Base-by-base conservation (phyloP, 2,113 vertebrate species). In the Percina caprodes region DNA sequence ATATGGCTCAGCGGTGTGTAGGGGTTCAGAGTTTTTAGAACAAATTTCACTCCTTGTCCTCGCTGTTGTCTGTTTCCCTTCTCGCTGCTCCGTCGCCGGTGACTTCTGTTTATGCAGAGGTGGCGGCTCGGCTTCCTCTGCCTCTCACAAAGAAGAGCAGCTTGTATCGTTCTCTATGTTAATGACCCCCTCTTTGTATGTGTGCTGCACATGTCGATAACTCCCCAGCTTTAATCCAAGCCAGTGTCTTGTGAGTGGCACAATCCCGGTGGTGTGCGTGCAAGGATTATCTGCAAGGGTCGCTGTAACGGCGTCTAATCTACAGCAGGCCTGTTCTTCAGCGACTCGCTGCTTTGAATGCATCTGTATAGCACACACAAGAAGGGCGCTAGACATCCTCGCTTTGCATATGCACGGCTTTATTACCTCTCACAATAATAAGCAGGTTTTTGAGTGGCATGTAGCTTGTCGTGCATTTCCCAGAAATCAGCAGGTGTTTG, bases 261-360 rank as follows among this genome's bases (percentile, higher is more conserved):
- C 90, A 79, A 85, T 83, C 67, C 69, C 46, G 23, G 63, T 62
- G 86, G 59, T 68, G 55, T 71, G 68, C 54, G 75, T 65, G 74
- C 62, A 56, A 76, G 92, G 93, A 93, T 94, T 94, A 94, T 84
- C 82, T 12, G 54, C 80, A 63, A 86, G 92, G 93, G 92, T 94
- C 90, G 93, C 90, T 90, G 90, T 90, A 88, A 91, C 90, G 26
- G 84, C 26, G 58, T 33, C 82, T 93, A 92, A 94, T 93, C 92
- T 89, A 78, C 87, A 81, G 77, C 72, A 56, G 81, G 81, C 83
- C 86, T 45, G 80, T 85, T 93, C 80, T 83, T 83, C 67, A 67
- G 71, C 14, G 12, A 59, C 79, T 83, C 65, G 0, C 63, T 39
- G 79, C 85, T 83, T 74, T 81, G 39, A 77, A 80, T 65, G 69